Base-by-base conservation (phyloP, 2,888 invertebrate species). In the Stenolophus ochropezus region DNA sequence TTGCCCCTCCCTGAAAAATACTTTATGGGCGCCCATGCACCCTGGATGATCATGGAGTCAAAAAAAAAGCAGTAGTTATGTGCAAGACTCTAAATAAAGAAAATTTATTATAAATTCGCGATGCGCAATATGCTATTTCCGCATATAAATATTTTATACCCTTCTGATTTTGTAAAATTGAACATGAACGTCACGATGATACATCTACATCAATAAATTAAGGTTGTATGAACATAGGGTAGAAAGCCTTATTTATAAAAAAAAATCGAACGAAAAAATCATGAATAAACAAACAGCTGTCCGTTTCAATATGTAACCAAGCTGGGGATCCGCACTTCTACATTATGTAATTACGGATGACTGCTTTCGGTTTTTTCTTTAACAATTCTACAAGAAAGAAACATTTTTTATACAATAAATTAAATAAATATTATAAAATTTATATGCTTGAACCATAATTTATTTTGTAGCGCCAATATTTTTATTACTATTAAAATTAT, bases 311-410 rank as follows among this genome's bases (percentile, higher is more conserved):
- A n/a, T 21, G 56, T 21, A 58, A 58, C 61, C 61, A 61, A 61
- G 23, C 61, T 21, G 2, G 25, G 61, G 61, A 23, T 61, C n/a
- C n/a, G 25, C n/a, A 61, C 23, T 61, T 61, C 25, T 61, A 25
- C 61, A 61, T 61, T 61, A 61, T 61, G 23, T 61, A 61, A 61
- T 61, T 61, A 61, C 25, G 25, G 23, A n/a, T 23, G 61, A 42
- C 11, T 42, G 6, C 0, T 6, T 42, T 42, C 33, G 2, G 33
- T 1, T 42, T 6, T 42, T 42, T 42, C 33, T 6, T 42, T n/a
- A n/a, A n/a, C n/a, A n/a, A n/a, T n/a, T n/a, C n/a, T n/a, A n/a
- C n/a, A n/a, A n/a, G n/a, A n/a, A n/a, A n/a, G n/a, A n/a, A n/a
- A n/a, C n/a, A n/a, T n/a, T n/a, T n/a, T n/a, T n/a, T n/a, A n/a